Evolutionary conservation across 2,888 invertebrate species (phyloP), one percentile per base, ranked within the genome.

Genomic region (Zonitis immaculata): DNA sequence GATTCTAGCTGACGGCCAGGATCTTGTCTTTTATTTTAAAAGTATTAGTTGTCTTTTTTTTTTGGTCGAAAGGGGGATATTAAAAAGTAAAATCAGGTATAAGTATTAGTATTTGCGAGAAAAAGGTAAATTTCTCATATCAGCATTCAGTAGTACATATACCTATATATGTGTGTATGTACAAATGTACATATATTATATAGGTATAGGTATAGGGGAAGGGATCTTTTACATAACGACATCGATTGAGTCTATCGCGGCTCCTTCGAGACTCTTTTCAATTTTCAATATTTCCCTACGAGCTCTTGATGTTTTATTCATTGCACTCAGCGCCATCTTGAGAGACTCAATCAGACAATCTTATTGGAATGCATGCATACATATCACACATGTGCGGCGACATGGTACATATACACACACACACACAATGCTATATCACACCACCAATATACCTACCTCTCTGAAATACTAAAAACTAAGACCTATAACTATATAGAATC

Each of bases 251-350:
- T 73, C 72, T 72, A 73, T 73, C 72, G 72, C 68, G 67, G 69
- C 68, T 70, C 72, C 71, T 68, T 66, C 64, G 72, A 69, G 72
- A 71, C 72, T 74, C 74, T 75, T 76, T 76, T 76, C 76, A 75
- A 76, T 76, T 76, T 76, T 76, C 76, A 75, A 76, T 76, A 76
- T 76, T 75, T 75, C 74, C 73, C 74, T 73, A 72, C 71, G 71
- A 71, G 71, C 70, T 74, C 73, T 75, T 74, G 75, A 77, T 77
- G 76, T 77, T 76, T 76, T 77, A 77, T 76, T 76, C 76, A 76
- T 77, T 75, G 75, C 75, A 74, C 73, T 73, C 72, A 73, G 73
- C 74, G 74, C 75, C 75, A 75, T 76, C 75, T 75, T 75, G 73
- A 71, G 72, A 68, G 73, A 72, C 74, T 74, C 75, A 75, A 76